These are phyloP conservation scores for Copidosoma floridanum DNA, from an alignment of 1,140 invertebrate genomes.

Conservation along the genomic window DNA sequence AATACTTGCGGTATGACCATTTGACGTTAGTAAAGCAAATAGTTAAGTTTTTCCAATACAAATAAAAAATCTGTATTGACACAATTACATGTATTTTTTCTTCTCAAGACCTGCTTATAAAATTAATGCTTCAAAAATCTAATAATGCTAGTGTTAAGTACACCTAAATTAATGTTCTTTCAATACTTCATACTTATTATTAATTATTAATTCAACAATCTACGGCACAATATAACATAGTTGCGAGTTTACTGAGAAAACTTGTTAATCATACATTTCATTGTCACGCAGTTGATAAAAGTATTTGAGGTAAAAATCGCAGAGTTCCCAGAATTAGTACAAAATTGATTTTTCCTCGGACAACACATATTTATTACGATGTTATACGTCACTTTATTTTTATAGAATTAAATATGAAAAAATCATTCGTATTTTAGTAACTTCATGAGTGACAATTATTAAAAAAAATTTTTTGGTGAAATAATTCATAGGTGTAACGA, in stretches of 20 bases:
- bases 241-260: too few relatives aligned
- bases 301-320: slow-evolving; percentile 13
- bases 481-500: too few relatives aligned
- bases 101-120: background rate
- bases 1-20: slow-evolving; percentile 21
- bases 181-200: background rate
- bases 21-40: slow-evolving; percentile 15
- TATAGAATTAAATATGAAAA: slow-evolving; percentile 4
- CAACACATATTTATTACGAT: background rate
- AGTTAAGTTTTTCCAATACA: background rate
- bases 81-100: slow-evolving; percentile 2
- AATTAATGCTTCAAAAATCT: slow-evolving; percentile 8
- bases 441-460: background rate
- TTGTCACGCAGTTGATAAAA: slow-evolving; percentile 11
- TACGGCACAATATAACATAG: too few relatives aligned
- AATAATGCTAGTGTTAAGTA: slow-evolving; percentile 20
- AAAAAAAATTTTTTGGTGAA: too few relatives aligned
- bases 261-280: too few relatives aligned
- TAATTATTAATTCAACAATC: background rate
- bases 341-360: background rate
- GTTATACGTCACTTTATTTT: background rate
- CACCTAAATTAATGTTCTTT: background rate
- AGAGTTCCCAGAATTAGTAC: slow-evolving; percentile 1
- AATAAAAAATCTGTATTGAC: background rate
- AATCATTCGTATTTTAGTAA: slow-evolving; percentile 6